Evolutionary conservation across 2,888 invertebrate genomes (phyloP), one percentile per base, ranked within the genome.

Genomic region (Liopterus haemorrhoidalis): DNA sequence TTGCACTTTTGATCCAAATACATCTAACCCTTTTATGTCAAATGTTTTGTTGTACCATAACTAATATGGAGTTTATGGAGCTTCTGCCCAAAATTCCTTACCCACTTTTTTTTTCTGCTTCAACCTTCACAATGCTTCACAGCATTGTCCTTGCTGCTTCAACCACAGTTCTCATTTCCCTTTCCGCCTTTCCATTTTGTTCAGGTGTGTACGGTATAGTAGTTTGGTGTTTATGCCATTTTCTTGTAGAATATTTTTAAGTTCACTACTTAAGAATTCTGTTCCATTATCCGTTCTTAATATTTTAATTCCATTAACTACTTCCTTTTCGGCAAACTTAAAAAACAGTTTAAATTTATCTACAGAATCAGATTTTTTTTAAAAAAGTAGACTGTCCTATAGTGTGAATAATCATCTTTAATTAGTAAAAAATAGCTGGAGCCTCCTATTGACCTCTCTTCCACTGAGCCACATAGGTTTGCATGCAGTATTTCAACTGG

Each of bases 101-200:
- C n/a, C n/a, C n/a, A n/a, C n/a, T n/a, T n/a, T n/a, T n/a, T n/a
- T n/a, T n/a, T n/a, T n/a, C n/a, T n/a, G n/a, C n/a, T n/a, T n/a
- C n/a, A n/a, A n/a, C n/a, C n/a, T n/a, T n/a, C n/a, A n/a, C n/a
- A n/a, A n/a, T n/a, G n/a, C n/a, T n/a, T 25, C 54, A 49, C 5
- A 59, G 6, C 51, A 61, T 51, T 9, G 51, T 46, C 37, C 62
- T 49, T 14, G 59, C 60, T 15, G 59, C 54, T 49, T 64, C 63
- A 5, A 63, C 54, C 11, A 63, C 49, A 28, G 59, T 64, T 38
- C 60, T 50, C 48, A 57, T 67, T 45, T 64, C 59, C 6, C 62
- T 50, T 41, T 65, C 63, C 0, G 60, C 58, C 39, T 52, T 48
- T 3, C 63, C 62, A 51, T 67, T 68, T 50, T 66, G 62, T 50